Evolutionary conservation across 1,140 invertebrate species (phyloP), one percentile per base, ranked within the genome.

Genomic region (Prorops nasuta): DNA sequence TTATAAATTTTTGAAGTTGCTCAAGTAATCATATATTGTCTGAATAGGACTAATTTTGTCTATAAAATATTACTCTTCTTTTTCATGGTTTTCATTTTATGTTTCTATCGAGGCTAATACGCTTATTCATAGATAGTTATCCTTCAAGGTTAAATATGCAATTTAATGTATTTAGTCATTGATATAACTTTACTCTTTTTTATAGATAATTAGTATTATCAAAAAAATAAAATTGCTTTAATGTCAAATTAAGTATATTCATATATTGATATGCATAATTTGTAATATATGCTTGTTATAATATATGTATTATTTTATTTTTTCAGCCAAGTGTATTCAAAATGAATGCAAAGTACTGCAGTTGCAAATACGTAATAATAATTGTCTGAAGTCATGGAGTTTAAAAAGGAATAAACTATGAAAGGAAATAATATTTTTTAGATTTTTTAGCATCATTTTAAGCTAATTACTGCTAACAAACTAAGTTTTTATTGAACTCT

Each of bases 331-430:
- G n/a, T n/a, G n/a, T n/a, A n/a, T n/a, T n/a, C n/a, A n/a, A n/a
- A n/a, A n/a, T n/a, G n/a, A n/a, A n/a, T n/a, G n/a, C n/a, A n/a
- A n/a, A 56, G 36, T 37, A 43, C 36, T 43, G 14, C 17, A 24
- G 32, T 41, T 37, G 32, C 43, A 24, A 32, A 36, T 53, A 46
- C 31, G 6, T 8, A 39, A 37, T n/a, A n/a, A n/a, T n/a, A n/a
- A n/a, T n/a, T n/a, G n/a, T n/a, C n/a, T n/a, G n/a, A n/a, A n/a
- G n/a, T n/a, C n/a, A n/a, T n/a, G 31, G 32, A 44, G 32, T 31
- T 21, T 19, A 44, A 44, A 16, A 31, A 19, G 22, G 21, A 16
- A 24, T 19, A 16, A 18, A 15, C 36, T 3, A 18, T 10, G 36
- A 16, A 17, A 24, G 24, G 16, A 43, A 28, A 17, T 44, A 28